phyloP scores from a whole-genome alignment of 2,797 vertebrate species.

The Micromesistius poutassou region DNA sequence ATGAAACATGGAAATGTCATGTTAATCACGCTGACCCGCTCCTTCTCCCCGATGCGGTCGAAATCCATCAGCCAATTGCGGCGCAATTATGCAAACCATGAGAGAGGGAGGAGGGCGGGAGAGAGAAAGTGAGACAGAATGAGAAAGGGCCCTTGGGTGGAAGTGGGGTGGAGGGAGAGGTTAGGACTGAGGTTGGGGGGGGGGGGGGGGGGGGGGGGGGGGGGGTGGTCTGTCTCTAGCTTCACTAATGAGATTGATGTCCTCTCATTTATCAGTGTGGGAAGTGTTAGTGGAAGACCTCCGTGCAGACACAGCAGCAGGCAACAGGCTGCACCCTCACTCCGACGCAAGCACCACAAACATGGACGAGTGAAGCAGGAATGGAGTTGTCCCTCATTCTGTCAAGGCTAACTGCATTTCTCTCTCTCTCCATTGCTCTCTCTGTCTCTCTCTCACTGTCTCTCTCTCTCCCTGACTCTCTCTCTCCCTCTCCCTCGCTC shows the following conservation, averaged over 20 bases:
- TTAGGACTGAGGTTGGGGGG: not conserved
- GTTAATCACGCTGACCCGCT: constrained; percentile 46
- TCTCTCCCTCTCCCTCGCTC: not conserved
- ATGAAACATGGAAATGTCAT: constrained; percentile 24
- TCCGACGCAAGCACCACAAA: too few relatives aligned
- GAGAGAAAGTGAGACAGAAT: not conserved
- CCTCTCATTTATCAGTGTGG: constrained; percentile 59
- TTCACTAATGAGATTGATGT: constrained; percentile 69
- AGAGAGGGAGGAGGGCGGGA: constrained; percentile 20
- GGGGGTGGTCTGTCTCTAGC: constrained; percentile 37
- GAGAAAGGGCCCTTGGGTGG: constrained; percentile 9
- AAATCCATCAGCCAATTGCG: constrained; percentile 53
- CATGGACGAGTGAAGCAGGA: constrained; percentile 3
- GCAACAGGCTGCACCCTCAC: constrained; percentile 27
- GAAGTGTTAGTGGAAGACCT: constrained; percentile 44
- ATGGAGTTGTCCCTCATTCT: constrained; percentile 42
- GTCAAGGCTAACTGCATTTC: constrained; percentile 35
- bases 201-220: not conserved
- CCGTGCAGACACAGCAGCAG: constrained; percentile 29
- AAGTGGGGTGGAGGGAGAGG: constrained; percentile 9
- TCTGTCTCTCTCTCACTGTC: not conserved
- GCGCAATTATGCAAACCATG: constrained; percentile 68
- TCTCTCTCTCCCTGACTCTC: not conserved
- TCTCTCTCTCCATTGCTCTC: not conserved
- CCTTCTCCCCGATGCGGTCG: constrained; percentile 1